Conservation (phyloP, 2,113 vertebrate species). For the Spermophilus dauricus region DNA sequence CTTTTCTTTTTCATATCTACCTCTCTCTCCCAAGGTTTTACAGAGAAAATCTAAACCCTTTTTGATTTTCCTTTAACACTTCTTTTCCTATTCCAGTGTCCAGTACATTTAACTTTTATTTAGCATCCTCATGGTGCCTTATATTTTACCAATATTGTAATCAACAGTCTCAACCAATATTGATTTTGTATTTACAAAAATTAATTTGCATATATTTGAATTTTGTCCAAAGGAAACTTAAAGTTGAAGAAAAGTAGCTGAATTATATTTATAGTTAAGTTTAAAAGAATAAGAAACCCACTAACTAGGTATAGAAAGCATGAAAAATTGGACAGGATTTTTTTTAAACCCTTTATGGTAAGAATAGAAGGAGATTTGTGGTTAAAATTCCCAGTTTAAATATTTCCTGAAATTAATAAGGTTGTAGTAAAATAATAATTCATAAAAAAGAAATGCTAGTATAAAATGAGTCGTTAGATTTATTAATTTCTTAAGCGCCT, state of each 20-base stretch:
- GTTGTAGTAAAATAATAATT: background rate
- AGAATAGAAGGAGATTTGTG: background rate
- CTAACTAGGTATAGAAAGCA: background rate
- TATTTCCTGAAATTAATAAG: background rate
- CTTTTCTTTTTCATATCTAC: background rate
- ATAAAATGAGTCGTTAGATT: background rate
- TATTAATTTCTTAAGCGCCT: background rate
- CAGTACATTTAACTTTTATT: background rate
- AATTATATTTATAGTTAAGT: slow-evolving; percentile 20
- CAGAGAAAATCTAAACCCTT: background rate
- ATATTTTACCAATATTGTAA: background rate
- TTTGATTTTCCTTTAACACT: background rate
- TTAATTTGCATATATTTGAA: slow-evolving; percentile 34
- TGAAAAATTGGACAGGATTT: background rate
- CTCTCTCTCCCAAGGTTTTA: background rate
- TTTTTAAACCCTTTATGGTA: background rate
- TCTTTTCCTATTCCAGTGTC: background rate
- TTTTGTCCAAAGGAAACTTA: background rate
- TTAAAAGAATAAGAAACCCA: background rate
- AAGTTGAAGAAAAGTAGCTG: slow-evolving; percentile 30
- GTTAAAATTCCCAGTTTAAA: slow-evolving; percentile 7
- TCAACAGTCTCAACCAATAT: slow-evolving; percentile 2
- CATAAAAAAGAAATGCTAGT: background rate
- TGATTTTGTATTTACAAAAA: background rate
- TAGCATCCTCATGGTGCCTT: background rate